A percentile compares a stretch with the other conserved stretches of the same genome.
Evolutionary conservation across 2,888 invertebrate genomes (phyloP).

Genomic region (Orthonevra nobilis): DNA sequence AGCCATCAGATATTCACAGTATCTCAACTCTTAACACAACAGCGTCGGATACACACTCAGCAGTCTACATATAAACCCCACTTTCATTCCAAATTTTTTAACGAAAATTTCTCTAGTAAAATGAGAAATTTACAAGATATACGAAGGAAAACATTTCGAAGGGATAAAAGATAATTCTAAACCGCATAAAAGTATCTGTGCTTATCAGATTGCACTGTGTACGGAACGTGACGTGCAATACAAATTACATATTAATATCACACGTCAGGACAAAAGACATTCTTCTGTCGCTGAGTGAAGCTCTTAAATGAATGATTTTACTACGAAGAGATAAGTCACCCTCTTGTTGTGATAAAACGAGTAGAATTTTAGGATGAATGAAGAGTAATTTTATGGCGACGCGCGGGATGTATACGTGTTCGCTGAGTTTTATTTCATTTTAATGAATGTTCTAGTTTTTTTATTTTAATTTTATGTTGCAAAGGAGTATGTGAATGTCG

Average conservation of each 20-base stretch:
- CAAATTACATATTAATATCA: conserved; percentile 55
- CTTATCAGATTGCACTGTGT: conserved; percentile 53
- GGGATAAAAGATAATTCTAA: conserved; percentile 28
- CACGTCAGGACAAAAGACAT: neutral
- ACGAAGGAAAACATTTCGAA: conserved; percentile 6
- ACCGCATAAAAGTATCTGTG: conserved; percentile 7
- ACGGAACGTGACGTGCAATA: conserved; percentile 52
- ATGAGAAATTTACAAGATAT: conserved; percentile 32
- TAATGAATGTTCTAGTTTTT: too few relatives aligned
- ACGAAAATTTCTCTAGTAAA: conserved; percentile 21
- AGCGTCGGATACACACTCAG: too few relatives aligned
- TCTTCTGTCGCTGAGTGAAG: neutral
- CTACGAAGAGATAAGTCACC: neutral
- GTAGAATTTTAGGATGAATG: neutral
- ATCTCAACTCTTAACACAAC: too few relatives aligned
- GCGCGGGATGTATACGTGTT: too few relatives aligned
- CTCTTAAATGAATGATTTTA: conserved; percentile 10
- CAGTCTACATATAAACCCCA: too few relatives aligned
- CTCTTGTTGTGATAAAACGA: neutral
- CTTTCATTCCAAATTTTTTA: too few relatives aligned
- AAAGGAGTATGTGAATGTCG: too few relatives aligned
- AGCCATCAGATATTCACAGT: too few relatives aligned
- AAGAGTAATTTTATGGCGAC: neutral
- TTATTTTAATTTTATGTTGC: too few relatives aligned
- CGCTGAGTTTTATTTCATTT: too few relatives aligned